Conservation (phyloP, 1,140 invertebrate genomes). For the Cryptotermes secundus region DNA sequence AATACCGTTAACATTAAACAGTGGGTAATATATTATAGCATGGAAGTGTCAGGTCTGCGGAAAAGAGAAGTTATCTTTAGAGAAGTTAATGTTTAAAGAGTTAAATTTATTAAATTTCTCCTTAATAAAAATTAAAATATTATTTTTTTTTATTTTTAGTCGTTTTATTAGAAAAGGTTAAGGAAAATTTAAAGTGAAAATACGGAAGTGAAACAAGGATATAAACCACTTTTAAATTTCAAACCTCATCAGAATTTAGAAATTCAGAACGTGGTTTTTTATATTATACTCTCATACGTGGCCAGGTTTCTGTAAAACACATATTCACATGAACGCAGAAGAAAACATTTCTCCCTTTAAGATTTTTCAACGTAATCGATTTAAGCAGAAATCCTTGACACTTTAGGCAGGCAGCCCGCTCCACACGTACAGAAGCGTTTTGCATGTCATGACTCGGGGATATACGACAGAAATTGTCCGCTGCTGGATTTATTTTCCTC, state of each 20-base stretch:
- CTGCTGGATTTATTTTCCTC: slow-evolving; percentile 7
- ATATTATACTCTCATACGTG: slow-evolving; percentile 12
- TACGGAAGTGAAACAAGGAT: not conserved
- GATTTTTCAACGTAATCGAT: slow-evolving; percentile 6
- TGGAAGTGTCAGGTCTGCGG: too few relatives aligned
- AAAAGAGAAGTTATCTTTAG: too few relatives aligned
- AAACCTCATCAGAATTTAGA: not conserved
- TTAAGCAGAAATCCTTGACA: slow-evolving; percentile 17
- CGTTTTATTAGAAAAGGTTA: too few relatives aligned
- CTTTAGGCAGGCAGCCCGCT: not conserved
- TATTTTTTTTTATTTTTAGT: too few relatives aligned
- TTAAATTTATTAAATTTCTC: too few relatives aligned
- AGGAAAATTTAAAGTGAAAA: too few relatives aligned
- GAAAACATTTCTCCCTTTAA: not conserved
- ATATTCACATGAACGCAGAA: not conserved
- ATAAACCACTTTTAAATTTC: slow-evolving; percentile 8
- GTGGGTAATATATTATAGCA: too few relatives aligned
- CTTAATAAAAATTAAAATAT: too few relatives aligned
- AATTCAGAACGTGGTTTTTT: not conserved
- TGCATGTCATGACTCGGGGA: slow-evolving; percentile 9
- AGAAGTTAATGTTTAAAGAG: too few relatives aligned
- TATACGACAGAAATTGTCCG: not conserved
- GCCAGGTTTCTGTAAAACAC: slow-evolving; percentile 9
- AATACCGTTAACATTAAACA: too few relatives aligned
- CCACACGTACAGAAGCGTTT: not conserved